These are phyloP conservation scores for Tetragonula carbonaria DNA, from an alignment of 2,888 invertebrate species.

Conservation along the genomic window DNA sequence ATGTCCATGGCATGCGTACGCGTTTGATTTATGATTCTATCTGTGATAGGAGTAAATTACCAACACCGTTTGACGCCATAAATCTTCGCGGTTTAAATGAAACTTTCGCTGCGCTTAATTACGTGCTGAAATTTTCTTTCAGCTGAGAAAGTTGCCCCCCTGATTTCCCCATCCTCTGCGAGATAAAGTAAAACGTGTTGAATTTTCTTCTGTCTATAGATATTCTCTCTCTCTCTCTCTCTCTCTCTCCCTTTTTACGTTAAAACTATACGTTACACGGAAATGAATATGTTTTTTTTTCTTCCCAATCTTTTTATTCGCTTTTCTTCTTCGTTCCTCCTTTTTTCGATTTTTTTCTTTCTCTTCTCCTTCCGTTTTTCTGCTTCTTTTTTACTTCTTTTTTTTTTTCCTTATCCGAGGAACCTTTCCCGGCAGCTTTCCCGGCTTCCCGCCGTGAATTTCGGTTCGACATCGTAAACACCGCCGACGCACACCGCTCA, in stretches of 20 bases:
- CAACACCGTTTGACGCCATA: conserved; percentile 5
- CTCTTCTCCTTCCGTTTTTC: too few relatives aligned
- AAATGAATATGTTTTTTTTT: conserved; percentile 1
- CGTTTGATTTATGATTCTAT: conserved; percentile 22
- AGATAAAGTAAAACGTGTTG: not conserved
- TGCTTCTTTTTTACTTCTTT: not conserved
- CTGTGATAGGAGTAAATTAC: conserved; percentile 8
- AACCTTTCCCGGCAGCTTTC: not conserved
- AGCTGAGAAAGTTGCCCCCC: not conserved
- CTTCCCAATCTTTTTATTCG: not conserved
- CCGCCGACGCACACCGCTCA: not conserved
- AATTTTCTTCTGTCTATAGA: conserved; percentile 1
- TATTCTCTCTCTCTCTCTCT: not conserved
- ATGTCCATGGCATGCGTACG: not conserved
- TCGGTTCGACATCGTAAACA: conserved; percentile 19
- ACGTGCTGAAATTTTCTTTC: conserved; percentile 13
- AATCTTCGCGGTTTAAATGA: conserved; percentile 26
- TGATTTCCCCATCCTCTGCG: not conserved
- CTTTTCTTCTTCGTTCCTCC: not conserved
- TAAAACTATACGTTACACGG: not conserved
- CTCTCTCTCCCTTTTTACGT: not conserved
- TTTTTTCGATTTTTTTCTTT: not conserved
- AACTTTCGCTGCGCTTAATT: conserved; percentile 24
- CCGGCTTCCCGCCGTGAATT: not conserved
- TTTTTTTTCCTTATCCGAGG: not conserved